Conservation (phyloP, 2,113 vertebrate species). For the Cinclus cinclus region DNA sequence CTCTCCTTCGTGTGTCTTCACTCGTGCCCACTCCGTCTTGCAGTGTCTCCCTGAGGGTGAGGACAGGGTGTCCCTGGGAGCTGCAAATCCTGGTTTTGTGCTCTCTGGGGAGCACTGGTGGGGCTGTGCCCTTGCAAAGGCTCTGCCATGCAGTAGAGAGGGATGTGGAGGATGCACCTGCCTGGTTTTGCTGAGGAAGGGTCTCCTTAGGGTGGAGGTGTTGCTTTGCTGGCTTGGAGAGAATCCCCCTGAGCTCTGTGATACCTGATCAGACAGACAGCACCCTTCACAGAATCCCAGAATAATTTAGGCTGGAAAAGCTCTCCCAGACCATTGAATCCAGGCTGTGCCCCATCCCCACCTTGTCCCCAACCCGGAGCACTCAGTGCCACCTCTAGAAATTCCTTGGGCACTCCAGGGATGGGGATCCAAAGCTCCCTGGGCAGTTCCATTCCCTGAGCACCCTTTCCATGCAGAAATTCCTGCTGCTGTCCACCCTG, state of each 20-base stretch:
- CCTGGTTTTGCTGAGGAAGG: not conserved
- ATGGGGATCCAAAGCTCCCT: not conserved
- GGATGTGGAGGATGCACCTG: not conserved
- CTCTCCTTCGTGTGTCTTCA: not conserved
- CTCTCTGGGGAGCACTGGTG: not conserved
- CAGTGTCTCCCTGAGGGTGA: not conserved
- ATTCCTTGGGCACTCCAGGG: not conserved
- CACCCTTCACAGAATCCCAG: not conserved
- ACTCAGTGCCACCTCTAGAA: not conserved
- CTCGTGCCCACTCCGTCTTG: not conserved
- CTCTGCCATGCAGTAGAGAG: fast-evolving
- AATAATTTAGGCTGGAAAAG: not conserved
- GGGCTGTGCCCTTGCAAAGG: not conserved
- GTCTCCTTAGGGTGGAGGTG: not conserved
- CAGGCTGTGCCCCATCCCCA: fast-evolving
- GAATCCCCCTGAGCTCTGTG: not conserved
- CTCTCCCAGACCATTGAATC: fast-evolving
- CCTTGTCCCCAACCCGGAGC: not conserved
- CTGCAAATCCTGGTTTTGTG: not conserved
- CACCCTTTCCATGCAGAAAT: not conserved
- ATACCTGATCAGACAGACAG: not conserved
- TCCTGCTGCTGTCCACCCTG: fast-evolving
- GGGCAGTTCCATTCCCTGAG: not conserved
- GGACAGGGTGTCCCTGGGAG: not conserved
- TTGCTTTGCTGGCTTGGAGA: not conserved